Evolutionary conservation across 92 coral and sea anemone genomes (phyloP).

Genomic region (Epizoanthus illoricatus): DNA sequence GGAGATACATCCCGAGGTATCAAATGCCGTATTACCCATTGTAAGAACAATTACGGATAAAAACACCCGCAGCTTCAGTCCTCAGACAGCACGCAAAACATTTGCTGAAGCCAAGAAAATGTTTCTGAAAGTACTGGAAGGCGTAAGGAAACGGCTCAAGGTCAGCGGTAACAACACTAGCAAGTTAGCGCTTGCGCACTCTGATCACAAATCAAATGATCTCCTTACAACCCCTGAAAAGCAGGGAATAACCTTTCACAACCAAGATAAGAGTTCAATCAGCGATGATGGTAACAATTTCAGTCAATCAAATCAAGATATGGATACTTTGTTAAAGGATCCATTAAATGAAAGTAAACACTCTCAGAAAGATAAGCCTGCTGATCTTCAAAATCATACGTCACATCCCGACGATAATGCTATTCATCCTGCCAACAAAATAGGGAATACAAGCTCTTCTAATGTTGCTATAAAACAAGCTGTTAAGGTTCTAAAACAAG

Average conservation of each 20-base stretch:
- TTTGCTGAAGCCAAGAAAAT: constrained; percentile 32
- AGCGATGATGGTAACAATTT: neutral
- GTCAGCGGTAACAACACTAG: neutral
- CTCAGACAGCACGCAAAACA: constrained; percentile 15
- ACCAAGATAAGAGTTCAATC: neutral
- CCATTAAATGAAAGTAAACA: neutral
- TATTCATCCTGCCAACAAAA: neutral
- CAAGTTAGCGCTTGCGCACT: neutral
- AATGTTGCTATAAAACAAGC: neutral
- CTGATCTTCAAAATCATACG: neutral
- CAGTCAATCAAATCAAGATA: neutral
- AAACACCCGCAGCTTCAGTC: neutral
- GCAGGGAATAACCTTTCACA: neutral
- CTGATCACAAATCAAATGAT: neutral
- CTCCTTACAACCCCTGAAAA: neutral
- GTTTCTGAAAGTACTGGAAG: constrained; percentile 29
- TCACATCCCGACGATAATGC: neutral
- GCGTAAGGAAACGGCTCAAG: constrained; percentile 3
- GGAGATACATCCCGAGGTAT: constrained; percentile 19
- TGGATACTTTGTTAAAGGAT: neutral
- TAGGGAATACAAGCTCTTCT: neutral
- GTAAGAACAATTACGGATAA: constrained; percentile 9
- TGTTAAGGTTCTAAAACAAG: neutral
- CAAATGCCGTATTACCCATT: constrained; percentile 25
- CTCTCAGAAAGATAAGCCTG: neutral